A percentile compares a stretch with the other conserved stretches of the same genome.
Evolutionary conservation across 1,140 invertebrate genomes (phyloP).

Genomic region (Apolygus lucorum): DNA sequence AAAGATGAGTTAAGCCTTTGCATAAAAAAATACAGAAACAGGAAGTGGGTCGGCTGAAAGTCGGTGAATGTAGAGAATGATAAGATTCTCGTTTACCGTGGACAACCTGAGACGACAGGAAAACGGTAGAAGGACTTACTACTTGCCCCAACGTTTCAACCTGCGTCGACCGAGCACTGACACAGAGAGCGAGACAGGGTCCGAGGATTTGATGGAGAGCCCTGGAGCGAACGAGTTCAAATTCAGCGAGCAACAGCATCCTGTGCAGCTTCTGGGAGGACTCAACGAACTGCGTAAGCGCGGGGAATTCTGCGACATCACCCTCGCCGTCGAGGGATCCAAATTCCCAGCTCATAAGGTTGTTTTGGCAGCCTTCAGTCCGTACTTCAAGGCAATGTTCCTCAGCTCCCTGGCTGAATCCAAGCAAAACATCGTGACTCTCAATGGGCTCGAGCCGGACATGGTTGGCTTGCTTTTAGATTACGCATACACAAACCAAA

Average conservation of each 20-base stretch:
- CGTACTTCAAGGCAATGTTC: constrained; percentile 79
- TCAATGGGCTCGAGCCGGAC: constrained; percentile 46
- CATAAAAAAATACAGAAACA: too few species aligned
- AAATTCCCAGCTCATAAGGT: constrained; percentile 85
- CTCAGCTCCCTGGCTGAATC: constrained; percentile 42
- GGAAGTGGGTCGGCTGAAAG: not conserved
- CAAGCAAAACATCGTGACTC: constrained; percentile 38
- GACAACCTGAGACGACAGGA: constrained; percentile 8
- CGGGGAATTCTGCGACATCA: constrained; percentile 61
- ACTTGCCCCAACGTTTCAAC: constrained; percentile 27
- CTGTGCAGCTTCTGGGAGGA: constrained; percentile 42
- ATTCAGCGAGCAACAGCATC: constrained; percentile 36
- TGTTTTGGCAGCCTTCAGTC: constrained; percentile 83
- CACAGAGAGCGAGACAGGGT: constrained; percentile 31
- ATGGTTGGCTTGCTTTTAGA: constrained; percentile 46
- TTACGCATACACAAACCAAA: constrained; percentile 48
- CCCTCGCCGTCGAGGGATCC: constrained; percentile 73
- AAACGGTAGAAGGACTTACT: not conserved
- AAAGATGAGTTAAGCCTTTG: too few species aligned
- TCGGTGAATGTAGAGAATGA: not conserved
- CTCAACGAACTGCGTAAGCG: constrained; percentile 46
- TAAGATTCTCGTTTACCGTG: constrained; percentile 3
- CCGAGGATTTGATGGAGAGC: constrained; percentile 30
- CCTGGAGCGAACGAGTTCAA: constrained; percentile 37
- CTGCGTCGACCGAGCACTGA: constrained; percentile 32